Evolutionary conservation across 2,113 vertebrate genomes (phyloP).

Genomic region (Isichthys henryi): DNA sequence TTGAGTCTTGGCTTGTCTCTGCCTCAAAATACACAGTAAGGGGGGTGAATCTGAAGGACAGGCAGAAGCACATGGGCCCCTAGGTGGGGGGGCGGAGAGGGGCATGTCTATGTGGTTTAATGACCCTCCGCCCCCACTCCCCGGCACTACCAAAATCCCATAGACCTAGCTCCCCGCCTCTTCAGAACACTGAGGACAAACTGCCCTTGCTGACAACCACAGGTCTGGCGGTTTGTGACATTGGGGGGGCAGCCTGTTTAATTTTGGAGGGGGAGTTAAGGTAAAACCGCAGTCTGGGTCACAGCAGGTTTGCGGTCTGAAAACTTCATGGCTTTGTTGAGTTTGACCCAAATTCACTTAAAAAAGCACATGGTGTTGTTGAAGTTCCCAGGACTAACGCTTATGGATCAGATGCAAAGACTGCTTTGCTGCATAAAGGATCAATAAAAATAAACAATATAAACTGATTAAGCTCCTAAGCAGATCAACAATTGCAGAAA

Average conservation of each 20-base stretch:
- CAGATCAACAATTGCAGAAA: not conserved
- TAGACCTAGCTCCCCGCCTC: not conserved
- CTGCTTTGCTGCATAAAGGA: not conserved
- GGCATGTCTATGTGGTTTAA: conserved; percentile 6
- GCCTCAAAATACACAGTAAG: conserved; percentile 28
- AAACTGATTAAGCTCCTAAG: not conserved
- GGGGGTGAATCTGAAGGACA: not conserved
- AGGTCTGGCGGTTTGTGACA: not conserved
- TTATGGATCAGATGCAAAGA: not conserved
- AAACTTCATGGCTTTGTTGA: not conserved
- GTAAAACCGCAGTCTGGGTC: not conserved
- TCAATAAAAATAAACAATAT: not conserved
- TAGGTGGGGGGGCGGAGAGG: conserved; percentile 13
- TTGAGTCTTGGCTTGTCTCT: conserved; percentile 30
- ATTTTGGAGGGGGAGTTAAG: not conserved
- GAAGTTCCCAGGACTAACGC: not conserved
- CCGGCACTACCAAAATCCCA: not conserved
- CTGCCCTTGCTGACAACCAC: not conserved
- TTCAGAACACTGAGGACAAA: not conserved
- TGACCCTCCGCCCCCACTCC: not conserved
- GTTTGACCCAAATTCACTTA: not conserved
- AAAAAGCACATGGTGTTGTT: not conserved
- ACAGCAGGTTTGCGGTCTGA: not conserved
- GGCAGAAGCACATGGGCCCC: conserved; percentile 28
- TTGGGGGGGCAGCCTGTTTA: not conserved